A percentile compares a stretch with the other conserved stretches of the same genome.
Conservation (phyloP, 2,888 invertebrate genomes). For the Eubasilissa splendida region DNA sequence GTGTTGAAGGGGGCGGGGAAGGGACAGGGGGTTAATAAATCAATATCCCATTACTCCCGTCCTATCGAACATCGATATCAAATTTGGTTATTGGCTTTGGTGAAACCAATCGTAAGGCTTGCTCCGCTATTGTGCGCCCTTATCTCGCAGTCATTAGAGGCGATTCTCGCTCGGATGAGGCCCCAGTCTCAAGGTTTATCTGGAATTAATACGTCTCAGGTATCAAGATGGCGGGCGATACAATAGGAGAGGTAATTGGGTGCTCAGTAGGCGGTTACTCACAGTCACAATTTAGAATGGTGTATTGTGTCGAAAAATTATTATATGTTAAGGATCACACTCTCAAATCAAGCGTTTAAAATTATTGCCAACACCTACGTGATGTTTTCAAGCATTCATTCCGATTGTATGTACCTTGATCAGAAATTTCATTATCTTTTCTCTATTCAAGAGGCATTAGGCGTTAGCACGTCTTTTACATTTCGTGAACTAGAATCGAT, state of each 20-base stretch:
- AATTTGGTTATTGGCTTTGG: conserved; percentile 58
- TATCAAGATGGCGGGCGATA: conserved; percentile 39
- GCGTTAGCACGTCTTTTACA: too few species aligned
- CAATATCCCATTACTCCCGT: conserved; percentile 58
- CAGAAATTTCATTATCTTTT: too few species aligned
- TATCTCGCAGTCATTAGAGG: conserved; percentile 46
- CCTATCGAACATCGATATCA: conserved; percentile 58
- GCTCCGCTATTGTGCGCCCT: conserved; percentile 49
- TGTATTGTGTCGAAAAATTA: too few species aligned
- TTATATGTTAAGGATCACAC: too few species aligned
- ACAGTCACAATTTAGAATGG: too few species aligned
- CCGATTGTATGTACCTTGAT: too few species aligned
- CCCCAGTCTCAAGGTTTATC: conserved; percentile 40
- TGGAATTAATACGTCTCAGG: conserved; percentile 40
- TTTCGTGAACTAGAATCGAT: too few species aligned
- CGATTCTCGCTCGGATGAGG: conserved; percentile 10
- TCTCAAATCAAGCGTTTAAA: too few species aligned
- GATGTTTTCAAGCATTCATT: too few species aligned
- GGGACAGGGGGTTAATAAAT: conserved; percentile 50
- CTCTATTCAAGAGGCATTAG: too few species aligned
- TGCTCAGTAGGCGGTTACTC: background rate
- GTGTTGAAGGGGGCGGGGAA: conserved; percentile 21
- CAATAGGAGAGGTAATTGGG: conserved; percentile 35
- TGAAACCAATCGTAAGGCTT: conserved; percentile 46
- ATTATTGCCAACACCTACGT: too few species aligned